These are phyloP conservation scores for Bombus breviceps DNA, from an alignment of 1,140 invertebrate species.

Conservation along the genomic window DNA sequence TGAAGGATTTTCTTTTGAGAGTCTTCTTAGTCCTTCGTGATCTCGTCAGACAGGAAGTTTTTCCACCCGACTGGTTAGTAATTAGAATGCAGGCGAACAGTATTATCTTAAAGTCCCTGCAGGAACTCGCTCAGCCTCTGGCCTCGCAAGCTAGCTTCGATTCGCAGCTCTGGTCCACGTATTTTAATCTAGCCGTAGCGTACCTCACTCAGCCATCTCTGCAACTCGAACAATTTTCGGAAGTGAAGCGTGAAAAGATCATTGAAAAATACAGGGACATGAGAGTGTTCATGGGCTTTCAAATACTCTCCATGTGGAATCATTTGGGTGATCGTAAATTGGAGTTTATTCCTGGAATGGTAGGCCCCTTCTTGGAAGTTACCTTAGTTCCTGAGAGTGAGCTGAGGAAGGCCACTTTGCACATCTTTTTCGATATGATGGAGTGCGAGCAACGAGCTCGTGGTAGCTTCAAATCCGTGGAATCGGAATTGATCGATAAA, in stretches of 20 bases:
- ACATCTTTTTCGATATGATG: constrained; percentile 99
- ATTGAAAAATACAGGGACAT: constrained; percentile 94
- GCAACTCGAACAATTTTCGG: constrained; percentile 93
- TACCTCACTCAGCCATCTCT: constrained; percentile 94
- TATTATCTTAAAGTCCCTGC: constrained; percentile 92
- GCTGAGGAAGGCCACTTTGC: constrained; percentile 94
- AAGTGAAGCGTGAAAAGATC: constrained; percentile 90
- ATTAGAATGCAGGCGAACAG: constrained; percentile 96
- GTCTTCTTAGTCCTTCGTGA: constrained; percentile 94
- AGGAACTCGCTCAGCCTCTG: constrained; percentile 94
- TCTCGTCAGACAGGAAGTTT: constrained; percentile 92
- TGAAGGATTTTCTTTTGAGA: constrained; percentile 95
- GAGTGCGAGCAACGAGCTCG: constrained; percentile 93
- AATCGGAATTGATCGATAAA: constrained; percentile 96
- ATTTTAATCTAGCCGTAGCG: constrained; percentile 93
- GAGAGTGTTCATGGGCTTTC: constrained; percentile 96
- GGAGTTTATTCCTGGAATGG: constrained; percentile 95
- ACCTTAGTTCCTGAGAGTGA: constrained; percentile 95
- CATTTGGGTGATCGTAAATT: constrained; percentile 92
- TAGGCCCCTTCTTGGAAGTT: constrained; percentile 97
- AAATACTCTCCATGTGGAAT: constrained; percentile 97
- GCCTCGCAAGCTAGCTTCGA: constrained; percentile 86
- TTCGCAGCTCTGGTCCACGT: constrained; percentile 93
- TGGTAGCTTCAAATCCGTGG: constrained; percentile 94
- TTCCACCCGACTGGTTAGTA: constrained; percentile 95